A percentile compares a stretch with the other conserved stretches of the same genome.
phyloP scores from a whole-genome alignment of 2,888 invertebrate species.

The Tipula unca region DNA sequence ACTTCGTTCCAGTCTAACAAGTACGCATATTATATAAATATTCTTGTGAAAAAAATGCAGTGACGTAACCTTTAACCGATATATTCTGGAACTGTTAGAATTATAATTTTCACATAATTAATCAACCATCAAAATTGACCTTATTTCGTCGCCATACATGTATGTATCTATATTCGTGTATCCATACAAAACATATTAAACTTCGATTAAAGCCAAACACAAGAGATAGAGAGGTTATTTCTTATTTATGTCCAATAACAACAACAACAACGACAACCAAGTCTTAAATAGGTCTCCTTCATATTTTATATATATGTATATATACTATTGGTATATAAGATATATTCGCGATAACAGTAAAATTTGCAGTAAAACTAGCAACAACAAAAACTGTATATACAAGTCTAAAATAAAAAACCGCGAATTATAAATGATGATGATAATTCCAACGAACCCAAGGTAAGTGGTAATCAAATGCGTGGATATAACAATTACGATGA shows the following conservation, averaged over 20 bases:
- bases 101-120: neutral
- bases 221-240: neutral
- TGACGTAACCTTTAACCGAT: neutral
- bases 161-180: neutral
- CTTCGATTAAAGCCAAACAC: neutral
- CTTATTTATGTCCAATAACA: neutral
- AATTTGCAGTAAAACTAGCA: neutral
- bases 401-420: neutral
- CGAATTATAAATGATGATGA: slow-evolving; percentile 2
- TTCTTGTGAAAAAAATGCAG: neutral
- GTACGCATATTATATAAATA: no score
- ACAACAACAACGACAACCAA: neutral
- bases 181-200: neutral
- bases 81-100: neutral
- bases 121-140: neutral
- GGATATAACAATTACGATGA: neutral
- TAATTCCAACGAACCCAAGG: neutral
- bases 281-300: neutral
- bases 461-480: neutral
- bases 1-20: neutral
- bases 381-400: neutral
- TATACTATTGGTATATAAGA: neutral
- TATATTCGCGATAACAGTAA: neutral
- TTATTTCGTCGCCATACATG: neutral
- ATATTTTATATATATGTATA: neutral